Evolutionary conservation across 2,797 vertebrate genomes (phyloP).

Genomic region (Moxostoma hubbsi): DNA sequence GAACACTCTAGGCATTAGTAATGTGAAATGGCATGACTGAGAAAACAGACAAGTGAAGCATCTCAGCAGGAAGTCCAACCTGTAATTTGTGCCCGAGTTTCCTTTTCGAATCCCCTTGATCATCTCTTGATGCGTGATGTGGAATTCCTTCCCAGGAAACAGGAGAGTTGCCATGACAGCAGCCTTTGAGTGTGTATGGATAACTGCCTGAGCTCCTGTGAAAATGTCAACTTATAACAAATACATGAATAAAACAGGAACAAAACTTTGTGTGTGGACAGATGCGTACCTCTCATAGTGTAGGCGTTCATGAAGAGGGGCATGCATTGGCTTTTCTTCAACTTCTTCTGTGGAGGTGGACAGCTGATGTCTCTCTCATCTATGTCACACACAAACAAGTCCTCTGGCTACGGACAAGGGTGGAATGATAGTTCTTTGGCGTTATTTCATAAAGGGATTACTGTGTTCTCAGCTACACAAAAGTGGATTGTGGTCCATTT

Average conservation of each 20-base stretch:
- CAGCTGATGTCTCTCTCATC: constrained; percentile 86
- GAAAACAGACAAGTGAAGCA: background rate
- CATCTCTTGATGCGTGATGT: constrained; percentile 97
- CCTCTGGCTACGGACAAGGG: constrained; percentile 82
- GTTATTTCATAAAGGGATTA: background rate
- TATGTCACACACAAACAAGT: constrained; percentile 94
- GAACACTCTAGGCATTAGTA: background rate
- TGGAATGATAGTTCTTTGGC: background rate
- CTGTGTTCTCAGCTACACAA: background rate
- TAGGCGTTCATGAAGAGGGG: constrained; percentile 98
- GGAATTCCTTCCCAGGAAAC: constrained; percentile 92
- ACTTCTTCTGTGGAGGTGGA: constrained; percentile 85
- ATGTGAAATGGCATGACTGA: background rate
- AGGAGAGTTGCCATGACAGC: constrained; percentile 95
- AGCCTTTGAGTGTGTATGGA: constrained; percentile 97
- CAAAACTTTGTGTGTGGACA: background rate
- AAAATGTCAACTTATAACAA: constrained; percentile 24
- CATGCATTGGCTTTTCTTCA: constrained; percentile 95
- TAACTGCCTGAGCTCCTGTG: constrained; percentile 91
- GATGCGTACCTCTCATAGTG: constrained; percentile 86
- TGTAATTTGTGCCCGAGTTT: constrained; percentile 87
- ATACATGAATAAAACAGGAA: constrained; percentile 39
- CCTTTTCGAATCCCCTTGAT: constrained; percentile 96
- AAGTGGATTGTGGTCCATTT: background rate
- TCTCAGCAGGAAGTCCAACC: constrained; percentile 70